Base-by-base conservation (phyloP, 2,888 invertebrate genomes). In the Microchrysa polita region DNA sequence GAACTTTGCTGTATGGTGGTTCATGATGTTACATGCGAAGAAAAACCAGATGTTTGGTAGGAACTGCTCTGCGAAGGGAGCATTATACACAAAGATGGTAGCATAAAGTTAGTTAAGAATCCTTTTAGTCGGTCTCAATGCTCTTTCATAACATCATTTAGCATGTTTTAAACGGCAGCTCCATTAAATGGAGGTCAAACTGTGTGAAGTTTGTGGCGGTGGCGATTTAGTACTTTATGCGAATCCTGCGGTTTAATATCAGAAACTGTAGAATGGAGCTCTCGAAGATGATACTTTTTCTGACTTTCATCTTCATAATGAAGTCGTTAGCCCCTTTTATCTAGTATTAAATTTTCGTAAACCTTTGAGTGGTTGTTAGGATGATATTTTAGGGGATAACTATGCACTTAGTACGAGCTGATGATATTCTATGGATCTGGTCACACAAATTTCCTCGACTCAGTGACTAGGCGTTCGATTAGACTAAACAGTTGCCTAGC, bases 251-350 rank as follows among this genome's bases (percentile, higher is more conserved):
- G 48, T 48, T 48, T 48, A 48, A 48, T 48, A 12, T 4, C 4
- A n/a, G 2, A n/a, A n/a, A n/a, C 2, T 10, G 12, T 12, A 2
- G 48, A 4, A 48, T n/a, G 12, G 16, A 48, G 10, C 14, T 4
- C 2, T 48, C 10, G 2, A n/a, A 48, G 48, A 48, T 10, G 48
- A 48, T 48, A 48, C 48, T 48, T 48, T n/a, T n/a, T 42, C 42
- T 34, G 48, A 12, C 48, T 48, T 48, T 48, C 48, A 48, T 48
- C 48, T 48, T 48, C 14, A 48, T n/a, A n/a, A 48, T 48, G 48
- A 48, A 48, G 48, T 48, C 48, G 48, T 48, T 48, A 48, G 12
- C 48, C 48, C n/a, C 48, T n/a, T 34, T 34, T 34, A 34, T 34
- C 27, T 34, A 34, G 27, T 34, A 34, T 34, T 34, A 34, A 34